Evolutionary conservation across 2,113 vertebrate genomes (phyloP), one percentile per base, ranked within the genome.

Genomic region (Burhinus bistriatus): DNA sequence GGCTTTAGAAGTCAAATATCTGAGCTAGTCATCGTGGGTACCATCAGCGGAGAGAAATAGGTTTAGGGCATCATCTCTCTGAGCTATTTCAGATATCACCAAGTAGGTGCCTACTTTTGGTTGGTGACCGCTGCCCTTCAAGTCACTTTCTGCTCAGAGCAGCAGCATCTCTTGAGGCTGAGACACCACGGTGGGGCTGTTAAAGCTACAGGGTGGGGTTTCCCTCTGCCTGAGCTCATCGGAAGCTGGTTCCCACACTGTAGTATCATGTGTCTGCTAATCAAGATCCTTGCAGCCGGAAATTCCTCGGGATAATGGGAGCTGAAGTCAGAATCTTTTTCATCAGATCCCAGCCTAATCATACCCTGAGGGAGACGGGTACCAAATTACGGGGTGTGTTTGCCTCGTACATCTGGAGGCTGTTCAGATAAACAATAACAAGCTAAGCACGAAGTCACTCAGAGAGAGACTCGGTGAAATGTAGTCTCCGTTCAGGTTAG

Each of bases 251-350:
- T 92, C 65, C 79, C 11, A 0, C 5, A 0, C 54, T 47, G 61
- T 45, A 68, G 62, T 88, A 75, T 97, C 18, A 0, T 57, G 45
- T 80, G 42, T 90, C 95, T 83, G 85, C 79, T 94, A 92, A 96
- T 94, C 95, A 92, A 88, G 87, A 80, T 87, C 62, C 61, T 75
- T 66, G 66, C 81, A 72, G 87, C 70, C 44, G 42, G 94, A 97
- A 96, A 97, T 95, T 94, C 95, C 82, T 94, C 1, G 0, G 54
- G 55, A 80, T 97, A 93, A 96, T 91, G 62, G 86, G 54, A 93
- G 44, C 78, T 90, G 75, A 87, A 94, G 91, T 83, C 78, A 96
- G 85, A 96, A 91, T 77, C 77, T 72, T 95, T 97, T 96, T 91
- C 73, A 79, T 95, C 86, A 89, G 45, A 77, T 92, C 66, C 58